phyloP scores from a whole-genome alignment of 2,797 vertebrate species.

The Eulemur mongoz region DNA sequence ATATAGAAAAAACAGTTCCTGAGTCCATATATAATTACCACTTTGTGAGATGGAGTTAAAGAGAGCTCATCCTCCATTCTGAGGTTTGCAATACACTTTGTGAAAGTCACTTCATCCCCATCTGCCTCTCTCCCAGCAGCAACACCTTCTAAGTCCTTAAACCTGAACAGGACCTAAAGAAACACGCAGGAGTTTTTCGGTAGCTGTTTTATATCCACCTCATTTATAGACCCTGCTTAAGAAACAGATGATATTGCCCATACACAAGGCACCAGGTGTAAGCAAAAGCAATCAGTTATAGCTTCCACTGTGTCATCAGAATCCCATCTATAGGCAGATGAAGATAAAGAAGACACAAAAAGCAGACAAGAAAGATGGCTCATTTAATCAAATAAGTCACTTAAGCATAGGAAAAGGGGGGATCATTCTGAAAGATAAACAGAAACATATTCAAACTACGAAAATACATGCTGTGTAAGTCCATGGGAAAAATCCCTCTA shows the following conservation, averaged over 20 bases:
- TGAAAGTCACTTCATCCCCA: not conserved
- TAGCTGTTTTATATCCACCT: constrained; percentile 13
- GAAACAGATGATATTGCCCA: not conserved
- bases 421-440: not conserved
- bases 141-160: constrained; percentile 10
- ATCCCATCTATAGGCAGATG: not conserved
- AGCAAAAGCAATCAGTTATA: not conserved
- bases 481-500: not conserved
- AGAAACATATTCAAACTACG: constrained; percentile 8
- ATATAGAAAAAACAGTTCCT: constrained; percentile 16
- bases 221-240: not conserved
- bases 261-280: not conserved
- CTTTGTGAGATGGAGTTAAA: constrained; percentile 40
- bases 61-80: not conserved
- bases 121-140: not conserved
- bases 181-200: not conserved
- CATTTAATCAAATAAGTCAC: not conserved
- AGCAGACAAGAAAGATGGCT: not conserved
- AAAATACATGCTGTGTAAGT: constrained; percentile 7
- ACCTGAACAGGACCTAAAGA: not conserved
- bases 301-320: not conserved
- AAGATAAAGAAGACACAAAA: not conserved
- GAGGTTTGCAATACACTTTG: not conserved
- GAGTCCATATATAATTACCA: not conserved
- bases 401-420: not conserved